A percentile compares a stretch with the other conserved stretches of the same genome.
These are phyloP conservation scores for Zapus hudsonius DNA, from an alignment of 2,113 vertebrate species.

Conservation along the genomic window DNA sequence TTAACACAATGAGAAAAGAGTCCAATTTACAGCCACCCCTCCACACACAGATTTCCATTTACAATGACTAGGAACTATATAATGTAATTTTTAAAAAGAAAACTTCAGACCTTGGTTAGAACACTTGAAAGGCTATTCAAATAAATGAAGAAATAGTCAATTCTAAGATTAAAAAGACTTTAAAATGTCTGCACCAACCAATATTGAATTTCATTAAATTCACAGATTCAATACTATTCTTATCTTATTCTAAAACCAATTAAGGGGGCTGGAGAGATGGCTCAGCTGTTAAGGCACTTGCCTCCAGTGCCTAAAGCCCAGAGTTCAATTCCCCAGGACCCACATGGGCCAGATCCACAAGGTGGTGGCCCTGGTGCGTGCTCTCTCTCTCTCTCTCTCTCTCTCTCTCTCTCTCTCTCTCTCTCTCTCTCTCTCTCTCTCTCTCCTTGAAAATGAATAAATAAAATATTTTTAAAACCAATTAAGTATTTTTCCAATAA, in stretches of 20 bases:
- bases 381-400: no score
- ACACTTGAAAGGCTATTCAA: conserved; percentile 44
- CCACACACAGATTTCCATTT: neutral
- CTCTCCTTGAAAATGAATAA: no score
- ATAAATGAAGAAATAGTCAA: conserved; percentile 27
- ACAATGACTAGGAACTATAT: neutral
- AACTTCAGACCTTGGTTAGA: neutral
- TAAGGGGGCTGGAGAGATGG: no score
- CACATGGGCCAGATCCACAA: no score
- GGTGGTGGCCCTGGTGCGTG: no score
- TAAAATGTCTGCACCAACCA: neutral
- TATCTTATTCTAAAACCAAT: neutral
- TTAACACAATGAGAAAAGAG: neutral
- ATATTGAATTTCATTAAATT: neutral
- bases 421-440: no score
- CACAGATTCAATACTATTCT: conserved; percentile 23
- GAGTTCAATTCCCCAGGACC: no score
- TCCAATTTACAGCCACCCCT: neutral
- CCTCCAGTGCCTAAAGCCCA: no score
- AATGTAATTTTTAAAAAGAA: conserved; percentile 25
- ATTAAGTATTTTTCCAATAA: neutral
- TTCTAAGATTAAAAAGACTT: conserved; percentile 32
- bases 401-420: no score
- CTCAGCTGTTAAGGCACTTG: no score
- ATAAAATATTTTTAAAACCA: no score